These are phyloP conservation scores for Melipona beecheii DNA, from an alignment of 2,888 invertebrate genomes.

Conservation along the genomic window DNA sequence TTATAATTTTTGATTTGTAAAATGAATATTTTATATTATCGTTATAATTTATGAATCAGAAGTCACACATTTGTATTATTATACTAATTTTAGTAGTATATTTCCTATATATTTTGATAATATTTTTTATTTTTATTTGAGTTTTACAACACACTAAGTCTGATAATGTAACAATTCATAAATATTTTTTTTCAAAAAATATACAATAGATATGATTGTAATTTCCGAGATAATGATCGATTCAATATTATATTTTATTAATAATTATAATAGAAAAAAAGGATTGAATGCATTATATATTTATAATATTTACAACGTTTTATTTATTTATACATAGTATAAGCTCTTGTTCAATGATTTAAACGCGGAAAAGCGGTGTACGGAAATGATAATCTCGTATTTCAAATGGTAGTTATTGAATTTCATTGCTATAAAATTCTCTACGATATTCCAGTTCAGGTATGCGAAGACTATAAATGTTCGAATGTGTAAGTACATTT, in stretches of 20 bases:
- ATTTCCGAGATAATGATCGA: background rate
- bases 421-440: constrained; percentile 5
- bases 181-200: background rate
- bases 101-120: background rate
- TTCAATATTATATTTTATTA: background rate
- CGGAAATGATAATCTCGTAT: background rate
- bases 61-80: background rate
- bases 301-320: background rate
- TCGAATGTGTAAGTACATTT: background rate
- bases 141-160: too few relatives aligned
- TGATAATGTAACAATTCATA: background rate
- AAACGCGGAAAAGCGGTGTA: background rate
- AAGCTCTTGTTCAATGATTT: background rate
- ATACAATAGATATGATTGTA: background rate
- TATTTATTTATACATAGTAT: background rate
- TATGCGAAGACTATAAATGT: background rate
- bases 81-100: too few relatives aligned
- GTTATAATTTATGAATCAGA: background rate
- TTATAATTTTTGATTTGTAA: too few relatives aligned
- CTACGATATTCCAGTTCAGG: background rate
- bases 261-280: background rate
- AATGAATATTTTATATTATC: too few relatives aligned
- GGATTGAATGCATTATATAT: background rate
- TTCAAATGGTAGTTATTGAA: background rate
- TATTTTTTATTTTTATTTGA: background rate